A percentile compares a stretch with the other conserved stretches of the same genome.
Evolutionary conservation across 2,888 invertebrate species (phyloP).

Genomic region (Eristalinus aeneus): DNA sequence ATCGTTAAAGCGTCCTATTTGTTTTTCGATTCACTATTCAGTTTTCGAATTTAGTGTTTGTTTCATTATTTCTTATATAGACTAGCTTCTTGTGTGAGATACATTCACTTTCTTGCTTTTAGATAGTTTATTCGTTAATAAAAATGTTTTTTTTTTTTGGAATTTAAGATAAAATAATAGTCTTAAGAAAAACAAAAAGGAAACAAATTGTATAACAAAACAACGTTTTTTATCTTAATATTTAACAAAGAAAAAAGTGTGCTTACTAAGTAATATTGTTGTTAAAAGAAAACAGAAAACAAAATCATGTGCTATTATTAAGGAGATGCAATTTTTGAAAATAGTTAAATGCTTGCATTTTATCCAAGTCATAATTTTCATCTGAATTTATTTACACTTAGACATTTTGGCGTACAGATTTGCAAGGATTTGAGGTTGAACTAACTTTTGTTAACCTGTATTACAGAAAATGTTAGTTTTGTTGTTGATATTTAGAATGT

Average conservation of each 20-base stretch:
- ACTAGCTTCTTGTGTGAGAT: slow-evolving; percentile 8
- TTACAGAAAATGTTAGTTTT: too few relatives aligned
- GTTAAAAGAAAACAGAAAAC: slow-evolving; percentile 22
- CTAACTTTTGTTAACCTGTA: not conserved
- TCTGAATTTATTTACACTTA: not conserved
- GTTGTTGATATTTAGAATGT: too few relatives aligned
- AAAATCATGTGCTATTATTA: slow-evolving; percentile 38
- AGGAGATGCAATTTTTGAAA: slow-evolving; percentile 22
- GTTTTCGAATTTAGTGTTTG: slow-evolving; percentile 3
- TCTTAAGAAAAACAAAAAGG: slow-evolving; percentile 2
- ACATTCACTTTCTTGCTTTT: slow-evolving; percentile 21
- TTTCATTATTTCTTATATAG: not conserved
- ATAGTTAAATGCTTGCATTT: slow-evolving; percentile 47
- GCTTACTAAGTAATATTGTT: slow-evolving; percentile 53
- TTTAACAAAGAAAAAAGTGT: slow-evolving; percentile 45
- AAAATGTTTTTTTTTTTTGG: slow-evolving; percentile 19
- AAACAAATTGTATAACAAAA: slow-evolving; percentile 1
- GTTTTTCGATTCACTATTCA: not conserved
- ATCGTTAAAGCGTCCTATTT: not conserved
- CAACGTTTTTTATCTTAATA: slow-evolving; percentile 28
- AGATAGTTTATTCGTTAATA: slow-evolving; percentile 37
- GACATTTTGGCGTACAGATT: not conserved
- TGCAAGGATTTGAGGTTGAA: slow-evolving; percentile 1
- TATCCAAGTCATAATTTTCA: slow-evolving; percentile 5
- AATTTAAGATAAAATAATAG: not conserved